phyloP scores from a whole-genome alignment of 1,140 invertebrate species.

The Diorhabda sublineata region DNA sequence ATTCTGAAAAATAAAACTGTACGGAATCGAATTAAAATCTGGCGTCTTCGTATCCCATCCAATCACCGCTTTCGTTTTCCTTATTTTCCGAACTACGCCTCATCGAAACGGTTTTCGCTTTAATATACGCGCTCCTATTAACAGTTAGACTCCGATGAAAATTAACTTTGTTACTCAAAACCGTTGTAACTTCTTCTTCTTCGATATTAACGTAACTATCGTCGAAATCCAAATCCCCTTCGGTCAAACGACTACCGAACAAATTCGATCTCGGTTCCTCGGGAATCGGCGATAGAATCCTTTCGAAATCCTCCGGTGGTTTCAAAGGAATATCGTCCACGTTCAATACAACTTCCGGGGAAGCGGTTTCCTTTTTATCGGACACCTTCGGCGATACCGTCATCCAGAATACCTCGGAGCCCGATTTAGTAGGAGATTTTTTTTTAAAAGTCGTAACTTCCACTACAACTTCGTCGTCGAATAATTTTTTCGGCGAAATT shows the following conservation, averaged over 20 bases:
- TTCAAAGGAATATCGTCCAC: conserved; percentile 41
- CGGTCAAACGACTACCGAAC: conserved; percentile 16
- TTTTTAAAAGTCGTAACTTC: conserved; percentile 37
- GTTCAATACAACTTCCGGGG: conserved; percentile 30
- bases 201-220: conserved; percentile 10
- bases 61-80: conserved; percentile 41
- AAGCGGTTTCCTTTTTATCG: conserved; percentile 5
- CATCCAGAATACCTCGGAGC: conserved; percentile 42
- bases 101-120: conserved; percentile 25
- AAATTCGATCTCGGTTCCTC: conserved; percentile 34
- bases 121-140: conserved; percentile 24
- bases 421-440: conserved; percentile 23
- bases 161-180: conserved; percentile 24
- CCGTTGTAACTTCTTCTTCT: neutral
- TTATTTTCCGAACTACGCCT: conserved; percentile 24
- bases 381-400: conserved; percentile 16
- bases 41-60: conserved; percentile 43
- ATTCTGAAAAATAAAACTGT: no score
- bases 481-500: conserved; percentile 8
- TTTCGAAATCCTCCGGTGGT: conserved; percentile 32
- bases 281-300: conserved; percentile 26
- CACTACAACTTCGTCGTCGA: conserved; percentile 3
- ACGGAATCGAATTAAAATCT: conserved; percentile 35
- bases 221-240: conserved; percentile 10
- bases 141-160: conserved; percentile 29